These are phyloP conservation scores for Sipha flava DNA, from an alignment of 1,140 invertebrate species.

Conservation along the genomic window DNA sequence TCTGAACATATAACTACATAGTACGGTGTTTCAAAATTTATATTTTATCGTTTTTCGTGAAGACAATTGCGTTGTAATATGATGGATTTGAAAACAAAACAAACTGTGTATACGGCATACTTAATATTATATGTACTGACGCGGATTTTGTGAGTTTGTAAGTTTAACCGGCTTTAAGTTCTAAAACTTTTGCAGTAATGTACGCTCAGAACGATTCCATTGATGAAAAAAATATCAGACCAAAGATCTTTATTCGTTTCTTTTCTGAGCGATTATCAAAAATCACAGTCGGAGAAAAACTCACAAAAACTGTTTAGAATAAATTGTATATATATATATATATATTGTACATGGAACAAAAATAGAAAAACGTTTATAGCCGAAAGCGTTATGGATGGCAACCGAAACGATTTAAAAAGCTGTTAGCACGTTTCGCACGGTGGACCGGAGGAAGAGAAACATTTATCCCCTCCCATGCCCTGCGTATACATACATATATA, in stretches of 20 bases:
- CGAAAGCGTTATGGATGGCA: background rate
- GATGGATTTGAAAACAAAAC: background rate
- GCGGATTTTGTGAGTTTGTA: background rate
- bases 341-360: background rate
- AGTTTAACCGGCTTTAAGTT: background rate
- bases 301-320: background rate
- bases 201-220: background rate
- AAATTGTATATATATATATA: background rate
- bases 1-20: background rate
- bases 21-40: background rate
- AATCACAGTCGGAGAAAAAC: background rate
- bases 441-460: background rate
- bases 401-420: slow-evolving; percentile 10
- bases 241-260: background rate
- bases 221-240: background rate
- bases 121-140: background rate
- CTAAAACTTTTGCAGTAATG: background rate
- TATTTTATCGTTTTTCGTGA: background rate
- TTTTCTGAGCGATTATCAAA: background rate
- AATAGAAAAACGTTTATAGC: background rate
- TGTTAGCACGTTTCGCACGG: background rate
- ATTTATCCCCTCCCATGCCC: background rate
- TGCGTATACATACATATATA: background rate
- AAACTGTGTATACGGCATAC: background rate
- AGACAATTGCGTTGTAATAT: background rate